A percentile compares a stretch with the other conserved stretches of the same genome.
phyloP scores from a whole-genome alignment of 2,888 invertebrate genomes.

The Sphaerophoria taeniata region DNA sequence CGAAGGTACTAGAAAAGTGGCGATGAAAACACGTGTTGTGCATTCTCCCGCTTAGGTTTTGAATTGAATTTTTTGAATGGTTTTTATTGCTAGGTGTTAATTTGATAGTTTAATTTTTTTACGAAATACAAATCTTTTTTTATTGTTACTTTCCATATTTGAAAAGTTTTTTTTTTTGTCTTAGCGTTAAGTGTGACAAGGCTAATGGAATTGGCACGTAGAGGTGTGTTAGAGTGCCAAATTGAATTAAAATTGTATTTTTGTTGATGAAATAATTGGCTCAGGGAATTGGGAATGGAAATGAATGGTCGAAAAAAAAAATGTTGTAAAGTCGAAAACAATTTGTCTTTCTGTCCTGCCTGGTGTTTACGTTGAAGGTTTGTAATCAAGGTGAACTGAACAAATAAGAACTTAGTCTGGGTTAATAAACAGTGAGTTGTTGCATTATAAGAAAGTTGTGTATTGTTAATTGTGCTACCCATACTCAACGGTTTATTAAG shows the following conservation, averaged over 20 bases:
- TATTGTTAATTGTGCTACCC: no score
- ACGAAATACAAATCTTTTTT: not conserved
- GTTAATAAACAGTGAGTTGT: no score
- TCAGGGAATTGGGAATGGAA: not conserved
- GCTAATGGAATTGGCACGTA: conserved; percentile 33
- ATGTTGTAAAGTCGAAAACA: no score
- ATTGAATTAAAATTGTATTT: conserved; percentile 10
- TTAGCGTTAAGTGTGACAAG: conserved; percentile 36
- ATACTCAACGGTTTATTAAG: no score
- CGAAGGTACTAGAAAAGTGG: conserved; percentile 17
- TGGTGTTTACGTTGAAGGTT: no score
- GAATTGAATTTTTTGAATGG: not conserved
- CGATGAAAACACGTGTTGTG: conserved; percentile 56
- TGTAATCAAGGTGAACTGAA: no score
- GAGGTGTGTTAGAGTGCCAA: conserved; percentile 24
- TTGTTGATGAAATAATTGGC: conserved; percentile 26
- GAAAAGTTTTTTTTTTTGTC: not conserved
- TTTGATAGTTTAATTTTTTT: conserved; percentile 23
- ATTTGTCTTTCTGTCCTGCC: no score
- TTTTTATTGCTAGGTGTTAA: not conserved
- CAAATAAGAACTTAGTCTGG: no score
- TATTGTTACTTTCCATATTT: conserved; percentile 2
- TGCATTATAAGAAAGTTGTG: no score
- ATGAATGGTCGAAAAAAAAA: no score
- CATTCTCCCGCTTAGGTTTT: not conserved